These are phyloP conservation scores for Potamarius usumacintae DNA, from an alignment of 2,113 vertebrate genomes.

Conservation along the genomic window DNA sequence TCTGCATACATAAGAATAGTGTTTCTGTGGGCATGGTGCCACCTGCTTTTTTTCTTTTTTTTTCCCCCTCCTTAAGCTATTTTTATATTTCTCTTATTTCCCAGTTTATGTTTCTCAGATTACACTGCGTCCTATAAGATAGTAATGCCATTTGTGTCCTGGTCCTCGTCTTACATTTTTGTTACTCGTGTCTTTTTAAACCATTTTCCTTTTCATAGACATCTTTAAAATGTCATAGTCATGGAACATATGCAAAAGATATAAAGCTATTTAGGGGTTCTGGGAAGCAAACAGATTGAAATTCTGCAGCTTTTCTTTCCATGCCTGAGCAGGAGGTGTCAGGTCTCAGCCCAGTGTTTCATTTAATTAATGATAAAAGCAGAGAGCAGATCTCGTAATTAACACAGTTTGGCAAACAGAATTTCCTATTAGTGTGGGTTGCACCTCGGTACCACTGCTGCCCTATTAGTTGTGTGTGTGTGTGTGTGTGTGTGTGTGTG, in stretches of 20 bases:
- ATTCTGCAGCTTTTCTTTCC: background rate
- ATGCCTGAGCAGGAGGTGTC: slow-evolving; percentile 2
- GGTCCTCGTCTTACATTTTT: background rate
- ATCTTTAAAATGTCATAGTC: background rate
- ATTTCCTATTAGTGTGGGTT: slow-evolving; percentile 21
- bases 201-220: background rate
- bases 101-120: background rate
- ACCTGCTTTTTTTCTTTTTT: background rate
- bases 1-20: background rate
- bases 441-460: background rate
- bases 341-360: slow-evolving; percentile 9
- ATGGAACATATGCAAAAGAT: background rate
- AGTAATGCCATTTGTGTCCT: background rate
- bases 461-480: background rate
- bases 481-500: background rate
- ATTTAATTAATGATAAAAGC: slow-evolving; percentile 34
- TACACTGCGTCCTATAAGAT: background rate
- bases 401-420: slow-evolving; percentile 40
- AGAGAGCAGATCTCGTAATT: slow-evolving; percentile 33
- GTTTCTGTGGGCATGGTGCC: background rate
- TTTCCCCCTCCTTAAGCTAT: background rate
- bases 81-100: background rate
- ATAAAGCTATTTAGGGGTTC: background rate
- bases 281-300: background rate
- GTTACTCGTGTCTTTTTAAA: background rate